These are phyloP conservation scores for Nipponacmea schrenckii DNA, from an alignment of 2,888 invertebrate species.

Conservation along the genomic window DNA sequence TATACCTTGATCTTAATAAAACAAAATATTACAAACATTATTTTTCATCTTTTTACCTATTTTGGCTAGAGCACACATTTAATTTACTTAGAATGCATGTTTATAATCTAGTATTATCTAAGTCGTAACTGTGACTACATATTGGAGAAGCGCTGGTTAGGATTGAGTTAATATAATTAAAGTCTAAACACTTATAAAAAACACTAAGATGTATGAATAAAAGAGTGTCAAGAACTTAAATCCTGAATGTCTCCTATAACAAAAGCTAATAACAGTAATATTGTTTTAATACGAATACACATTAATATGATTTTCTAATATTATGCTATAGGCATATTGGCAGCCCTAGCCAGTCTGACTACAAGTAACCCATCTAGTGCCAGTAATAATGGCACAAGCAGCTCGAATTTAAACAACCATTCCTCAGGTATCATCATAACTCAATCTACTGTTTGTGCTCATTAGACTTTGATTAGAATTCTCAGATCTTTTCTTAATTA, in stretches of 20 bases:
- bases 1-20: neutral
- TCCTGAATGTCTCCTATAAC: too few relatives aligned
- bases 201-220: too few relatives aligned
- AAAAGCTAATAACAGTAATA: too few relatives aligned
- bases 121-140: too few relatives aligned
- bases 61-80: slow-evolving; percentile 9
- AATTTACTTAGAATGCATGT: slow-evolving; percentile 6
- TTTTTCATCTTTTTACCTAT: slow-evolving; percentile 10
- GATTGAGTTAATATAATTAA: too few relatives aligned
- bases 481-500: too few relatives aligned
- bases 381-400: slow-evolving; percentile 33
- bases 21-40: neutral
- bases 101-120: too few relatives aligned
- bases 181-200: too few relatives aligned
- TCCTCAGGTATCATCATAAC: slow-evolving; percentile 27
- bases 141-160: too few relatives aligned
- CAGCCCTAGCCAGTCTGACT: slow-evolving; percentile 51
- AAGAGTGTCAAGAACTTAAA: too few relatives aligned
- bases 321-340: slow-evolving; percentile 47
- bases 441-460: slow-evolving; percentile 5
- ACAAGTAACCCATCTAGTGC: slow-evolving; percentile 36
- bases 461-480: neutral
- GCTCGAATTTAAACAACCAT: slow-evolving; percentile 30
- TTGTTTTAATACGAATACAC: too few relatives aligned
- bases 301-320: slow-evolving; percentile 19